Percentiles rank a stretch among this genome's conserved stretches.
Conservation (phyloP, 2,113 vertebrate genomes). For the Madoqua kirkii region DNA sequence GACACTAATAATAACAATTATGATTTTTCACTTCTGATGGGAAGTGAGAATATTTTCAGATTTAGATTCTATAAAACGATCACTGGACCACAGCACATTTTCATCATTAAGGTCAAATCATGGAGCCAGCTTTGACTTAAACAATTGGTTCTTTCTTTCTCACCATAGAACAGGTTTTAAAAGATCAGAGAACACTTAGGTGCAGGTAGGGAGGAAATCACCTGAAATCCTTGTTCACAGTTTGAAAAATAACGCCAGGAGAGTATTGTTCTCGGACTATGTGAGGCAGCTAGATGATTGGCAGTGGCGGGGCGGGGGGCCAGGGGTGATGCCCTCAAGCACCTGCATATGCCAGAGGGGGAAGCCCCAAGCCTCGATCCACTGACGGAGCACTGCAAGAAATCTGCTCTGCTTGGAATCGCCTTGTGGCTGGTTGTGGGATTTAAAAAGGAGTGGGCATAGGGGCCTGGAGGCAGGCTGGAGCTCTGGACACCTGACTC, state of each 20-base stretch:
- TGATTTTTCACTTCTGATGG: not conserved
- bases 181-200: constrained; percentile 6
- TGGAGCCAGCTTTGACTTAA: constrained; percentile 28
- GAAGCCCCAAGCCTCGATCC: not conserved
- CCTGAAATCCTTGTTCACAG: not conserved
- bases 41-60: constrained; percentile 22
- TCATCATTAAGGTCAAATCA: constrained; percentile 35
- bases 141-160: not conserved
- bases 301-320: fast-evolving
- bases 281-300: not conserved
- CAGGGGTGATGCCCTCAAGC: fast-evolving
- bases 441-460: not conserved
- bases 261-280: too few species aligned
- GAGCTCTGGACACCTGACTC: fast-evolving
- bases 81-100: constrained; percentile 44
- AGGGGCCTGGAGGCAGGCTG: not conserved
- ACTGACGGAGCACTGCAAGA: fast-evolving
- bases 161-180: not conserved
- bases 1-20: not conserved
- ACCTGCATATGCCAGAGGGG: fast-evolving
- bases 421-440: not conserved
- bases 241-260: not conserved
- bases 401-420: not conserved
- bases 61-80: constrained; percentile 18
- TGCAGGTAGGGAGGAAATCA: not conserved